A percentile compares a stretch with the other conserved stretches of the same genome.
Evolutionary conservation across 2,888 invertebrate genomes (phyloP).

Genomic region (Xiphydria camelus): DNA sequence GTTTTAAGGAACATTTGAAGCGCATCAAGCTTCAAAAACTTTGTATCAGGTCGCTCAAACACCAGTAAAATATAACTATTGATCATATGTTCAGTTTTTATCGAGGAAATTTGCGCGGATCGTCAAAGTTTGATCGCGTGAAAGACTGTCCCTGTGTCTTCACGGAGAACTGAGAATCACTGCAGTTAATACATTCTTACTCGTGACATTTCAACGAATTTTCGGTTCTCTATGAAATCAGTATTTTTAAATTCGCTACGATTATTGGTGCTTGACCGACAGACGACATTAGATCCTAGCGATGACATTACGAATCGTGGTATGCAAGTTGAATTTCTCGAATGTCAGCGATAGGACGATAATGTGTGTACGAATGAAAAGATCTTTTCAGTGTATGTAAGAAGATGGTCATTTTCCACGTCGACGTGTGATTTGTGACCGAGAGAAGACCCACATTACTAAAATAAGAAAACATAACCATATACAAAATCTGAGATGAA

Average conservation of each 20-base stretch:
- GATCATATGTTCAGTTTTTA: too few relatives aligned
- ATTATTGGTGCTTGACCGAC: conserved; percentile 37
- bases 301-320: conserved; percentile 18
- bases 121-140: too few relatives aligned
- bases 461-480: conserved; percentile 22
- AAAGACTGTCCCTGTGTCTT: too few relatives aligned
- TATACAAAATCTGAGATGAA: conserved; percentile 42
- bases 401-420: conserved; percentile 31
- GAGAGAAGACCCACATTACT: conserved; percentile 22
- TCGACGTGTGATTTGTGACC: neutral
- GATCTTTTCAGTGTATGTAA: neutral
- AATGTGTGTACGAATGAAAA: conserved; percentile 26
- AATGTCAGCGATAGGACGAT: conserved; percentile 32
- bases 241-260: conserved; percentile 1
- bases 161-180: too few relatives aligned
- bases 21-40: conserved; percentile 24
- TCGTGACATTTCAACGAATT: neutral
- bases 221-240: neutral
- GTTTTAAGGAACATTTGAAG: conserved; percentile 28
- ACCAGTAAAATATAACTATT: too few relatives aligned
- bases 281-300: conserved; percentile 31
- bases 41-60: conserved; percentile 27
- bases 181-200: too few relatives aligned
- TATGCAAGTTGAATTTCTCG: conserved; percentile 32
- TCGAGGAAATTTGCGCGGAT: too few relatives aligned